These are phyloP conservation scores for Chascanopsetta lugubris DNA, from an alignment of 2,113 vertebrate genomes.

Conservation along the genomic window DNA sequence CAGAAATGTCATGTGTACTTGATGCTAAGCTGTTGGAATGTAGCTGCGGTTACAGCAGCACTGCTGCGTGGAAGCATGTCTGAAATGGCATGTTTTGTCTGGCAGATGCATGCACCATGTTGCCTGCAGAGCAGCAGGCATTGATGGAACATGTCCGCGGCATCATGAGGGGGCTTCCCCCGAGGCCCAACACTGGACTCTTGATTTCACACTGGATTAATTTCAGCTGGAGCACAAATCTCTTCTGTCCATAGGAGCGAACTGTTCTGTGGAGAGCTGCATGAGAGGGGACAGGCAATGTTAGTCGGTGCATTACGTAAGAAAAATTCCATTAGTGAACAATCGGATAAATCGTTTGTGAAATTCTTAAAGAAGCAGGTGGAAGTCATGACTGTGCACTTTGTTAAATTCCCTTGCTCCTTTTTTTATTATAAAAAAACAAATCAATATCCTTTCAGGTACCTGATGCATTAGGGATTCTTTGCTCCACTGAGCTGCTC, in stretches of 20 bases:
- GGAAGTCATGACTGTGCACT: not conserved
- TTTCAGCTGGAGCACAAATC: slow-evolving; percentile 56
- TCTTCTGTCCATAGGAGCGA: slow-evolving; percentile 25
- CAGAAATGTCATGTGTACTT: slow-evolving; percentile 51
- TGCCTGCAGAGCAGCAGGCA: slow-evolving; percentile 41
- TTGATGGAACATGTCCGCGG: slow-evolving; percentile 33
- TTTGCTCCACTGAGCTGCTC: slow-evolving; percentile 28
- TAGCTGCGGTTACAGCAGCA: slow-evolving; percentile 32
- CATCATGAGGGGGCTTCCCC: slow-evolving; percentile 59
- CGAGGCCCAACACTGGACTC: slow-evolving; percentile 47
- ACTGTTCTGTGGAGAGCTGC: not conserved
- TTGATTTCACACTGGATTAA: slow-evolving; percentile 64
- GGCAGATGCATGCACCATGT: slow-evolving; percentile 41
- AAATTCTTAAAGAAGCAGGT: not conserved
- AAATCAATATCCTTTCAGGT: slow-evolving; percentile 48
- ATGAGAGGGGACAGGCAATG: not conserved
- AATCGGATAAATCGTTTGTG: too few species aligned
- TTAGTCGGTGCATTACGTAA: slow-evolving; percentile 7
- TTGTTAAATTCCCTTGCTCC: slow-evolving; percentile 22
- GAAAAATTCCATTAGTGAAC: not conserved
- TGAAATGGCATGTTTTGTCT: slow-evolving; percentile 57
- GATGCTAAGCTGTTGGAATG: slow-evolving; percentile 47
- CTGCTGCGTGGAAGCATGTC: slow-evolving; percentile 31
- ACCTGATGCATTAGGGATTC: slow-evolving; percentile 37
- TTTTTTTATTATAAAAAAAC: slow-evolving; percentile 27